Percentiles rank a stretch among this genome's conserved stretches.
Conservation (phyloP, 2,888 invertebrate species). For the Callyntrura sp. region DNA sequence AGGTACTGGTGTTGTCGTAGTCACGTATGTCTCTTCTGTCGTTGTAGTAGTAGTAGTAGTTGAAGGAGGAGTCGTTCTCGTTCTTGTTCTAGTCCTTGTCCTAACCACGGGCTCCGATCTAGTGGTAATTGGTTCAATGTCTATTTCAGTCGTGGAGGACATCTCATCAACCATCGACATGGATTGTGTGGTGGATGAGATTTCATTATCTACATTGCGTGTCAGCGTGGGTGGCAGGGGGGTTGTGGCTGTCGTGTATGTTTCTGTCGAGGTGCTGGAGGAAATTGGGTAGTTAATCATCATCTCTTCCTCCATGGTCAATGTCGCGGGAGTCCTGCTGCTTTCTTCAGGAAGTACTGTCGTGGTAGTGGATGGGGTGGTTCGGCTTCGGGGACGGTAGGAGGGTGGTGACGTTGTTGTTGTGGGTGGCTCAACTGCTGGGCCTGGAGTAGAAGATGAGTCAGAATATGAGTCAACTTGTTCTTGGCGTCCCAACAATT, state of each 20-base stretch:
- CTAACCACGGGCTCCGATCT: background rate
- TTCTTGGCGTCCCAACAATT: slow-evolving; percentile 51
- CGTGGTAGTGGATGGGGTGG: slow-evolving; percentile 1
- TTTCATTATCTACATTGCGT: background rate
- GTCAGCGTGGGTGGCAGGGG: slow-evolving; percentile 11
- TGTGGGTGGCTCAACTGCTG: slow-evolving; percentile 29
- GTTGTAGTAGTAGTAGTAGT: slow-evolving; percentile 24
- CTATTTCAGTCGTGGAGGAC: slow-evolving; percentile 49
- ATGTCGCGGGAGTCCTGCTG: slow-evolving; percentile 16
- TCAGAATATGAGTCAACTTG: slow-evolving; percentile 74
- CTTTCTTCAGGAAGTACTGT: slow-evolving; percentile 31
- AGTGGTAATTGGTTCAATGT: slow-evolving; percentile 42
- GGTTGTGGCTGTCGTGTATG: slow-evolving; percentile 12
- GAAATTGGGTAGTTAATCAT: background rate
- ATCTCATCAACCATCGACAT: slow-evolving; percentile 3
- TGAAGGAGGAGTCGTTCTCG: too few relatives aligned
- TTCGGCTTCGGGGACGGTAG: background rate
- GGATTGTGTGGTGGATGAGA: slow-evolving; percentile 9
- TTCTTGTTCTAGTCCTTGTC: slow-evolving; percentile 12
- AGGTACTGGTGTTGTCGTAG: slow-evolving; percentile 22
- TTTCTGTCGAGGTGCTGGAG: slow-evolving; percentile 22
- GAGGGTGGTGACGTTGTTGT: background rate
- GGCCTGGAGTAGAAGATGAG: slow-evolving; percentile 71
- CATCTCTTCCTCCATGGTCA: background rate
- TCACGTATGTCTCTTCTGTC: slow-evolving; percentile 23